A percentile compares a stretch with the other conserved stretches of the same genome.
Conservation (phyloP, 2,888 invertebrate genomes). For the Tipula confusa region DNA sequence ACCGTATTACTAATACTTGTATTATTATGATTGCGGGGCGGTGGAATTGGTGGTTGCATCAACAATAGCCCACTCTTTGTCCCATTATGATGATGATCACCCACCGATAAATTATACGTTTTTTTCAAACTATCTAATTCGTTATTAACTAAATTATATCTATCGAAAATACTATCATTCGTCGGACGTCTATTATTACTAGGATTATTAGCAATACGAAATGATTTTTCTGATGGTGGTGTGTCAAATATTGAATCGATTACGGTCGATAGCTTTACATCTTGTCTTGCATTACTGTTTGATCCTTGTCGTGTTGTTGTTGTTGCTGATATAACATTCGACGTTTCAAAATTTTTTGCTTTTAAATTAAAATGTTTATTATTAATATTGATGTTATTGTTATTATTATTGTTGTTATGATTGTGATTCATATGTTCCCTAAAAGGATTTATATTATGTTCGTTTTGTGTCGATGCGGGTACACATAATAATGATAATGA, state of each 20-base stretch:
- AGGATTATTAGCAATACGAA: neutral
- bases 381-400: neutral
- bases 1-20: neutral
- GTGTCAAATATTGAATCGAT: neutral
- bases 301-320: neutral
- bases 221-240: constrained; percentile 27
- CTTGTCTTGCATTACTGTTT: neutral
- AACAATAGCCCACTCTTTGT: neutral
- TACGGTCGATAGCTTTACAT: neutral
- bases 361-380: neutral
- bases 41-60: neutral
- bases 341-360: neutral
- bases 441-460: neutral
- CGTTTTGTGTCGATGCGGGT: neutral
- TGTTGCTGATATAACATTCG: neutral
- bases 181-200: neutral
- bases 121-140: neutral
- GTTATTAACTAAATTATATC: neutral
- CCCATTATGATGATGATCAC: neutral
- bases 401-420: neutral
- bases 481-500: neutral
- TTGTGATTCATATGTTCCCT: neutral
- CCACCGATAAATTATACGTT: neutral
- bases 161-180: neutral
- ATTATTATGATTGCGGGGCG: constrained; percentile 25